Base-by-base conservation (phyloP, 2,888 invertebrate species). In the Andricus quercusramuli region DNA sequence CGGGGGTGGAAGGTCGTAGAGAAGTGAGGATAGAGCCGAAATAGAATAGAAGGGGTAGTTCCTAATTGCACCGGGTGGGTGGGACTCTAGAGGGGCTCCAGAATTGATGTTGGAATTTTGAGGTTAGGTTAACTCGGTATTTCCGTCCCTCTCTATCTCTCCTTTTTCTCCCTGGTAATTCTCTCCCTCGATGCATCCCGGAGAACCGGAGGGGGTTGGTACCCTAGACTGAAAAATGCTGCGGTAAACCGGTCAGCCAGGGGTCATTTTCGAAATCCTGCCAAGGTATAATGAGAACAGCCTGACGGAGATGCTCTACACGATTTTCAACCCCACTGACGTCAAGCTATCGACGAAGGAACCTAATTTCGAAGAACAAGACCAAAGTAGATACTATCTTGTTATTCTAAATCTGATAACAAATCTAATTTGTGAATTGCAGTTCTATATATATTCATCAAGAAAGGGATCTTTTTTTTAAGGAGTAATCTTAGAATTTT, bases 51-150 rank as follows among this genome's bases (percentile, higher is more conserved):
- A 89, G 89, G 90, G 90, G 90, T 90, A 90, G 90, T 90, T 90
- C 89, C 91, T 91, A 90, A 91, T 91, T 91, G 91, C 91, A 87
- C 89, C 86, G 89, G 89, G 85, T 90, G 88, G 89, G 89, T 90
- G 89, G 89, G 87, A 90, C 89, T 87, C 88, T 85, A 86, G 86
- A 88, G 89, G 88, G 88, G 87, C 86, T 91, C 86, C 85, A 90
- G 90, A 91, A 91, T 91, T 91, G 90, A 91, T 91, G 91, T 90
- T 91, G 89, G 88, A 91, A 91, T 91, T 91, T 91, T 90, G 91
- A 90, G 90, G 91, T 89, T 90, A 90, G 89, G 88, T 90, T 89
- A 90, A 89, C 89, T 88, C 88, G 80, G 84, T 83, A 85, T 83
- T 85, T 85, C 85, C 82, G 85, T 80, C 85, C 78, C 83, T 82